Base-by-base conservation (phyloP, 2,888 invertebrate species). In the Branchellion lobata region DNA sequence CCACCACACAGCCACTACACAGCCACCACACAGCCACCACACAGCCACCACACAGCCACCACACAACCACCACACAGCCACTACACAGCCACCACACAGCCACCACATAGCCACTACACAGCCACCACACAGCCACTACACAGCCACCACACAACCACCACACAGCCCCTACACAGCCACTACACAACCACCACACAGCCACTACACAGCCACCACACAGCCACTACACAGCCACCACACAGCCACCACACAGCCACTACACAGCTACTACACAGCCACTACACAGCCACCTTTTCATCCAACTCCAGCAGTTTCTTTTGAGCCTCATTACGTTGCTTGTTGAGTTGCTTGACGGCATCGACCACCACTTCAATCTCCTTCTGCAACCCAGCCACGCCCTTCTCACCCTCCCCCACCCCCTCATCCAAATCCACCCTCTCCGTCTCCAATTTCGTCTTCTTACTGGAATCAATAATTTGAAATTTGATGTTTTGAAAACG, bases 271-370 rank as follows among this genome's bases (percentile, higher is more conserved):
- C 73, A 27, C 33, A 40, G 27, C 40, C 21, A n/a, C 27, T 21
- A 33, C 14, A 33, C 80, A 34, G 73, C 61, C n/a, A 96, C 96
- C 92, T 96, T 96, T 84, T 92, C 90, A 88, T 94, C 95, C 81
- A 97, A 90, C 89, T 97, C 96, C 86, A 95, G 95, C 85, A 98
- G 90, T 86, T 96, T 91, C 89, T 95, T 96, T 88, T 94, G 94
- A 79, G 98, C 98, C 89, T 97, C 96, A 72, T 94, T 94, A 88
- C 95, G 94, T 84, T 87, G 87, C 40, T 81, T 84, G 81, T 87
- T 87, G 85, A 99, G 90, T 88, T 99, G 98, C 88, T 95, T 96
- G 72, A 97, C 89, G 11, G 98, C 98, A 18, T 95, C 93, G 79
- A 94, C 92, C 83, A 98, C 90, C 0, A 96, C 96, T 86, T 96